phyloP scores from a whole-genome alignment of 2,888 invertebrate genomes.

The Flabesymbios commensalis region DNA sequence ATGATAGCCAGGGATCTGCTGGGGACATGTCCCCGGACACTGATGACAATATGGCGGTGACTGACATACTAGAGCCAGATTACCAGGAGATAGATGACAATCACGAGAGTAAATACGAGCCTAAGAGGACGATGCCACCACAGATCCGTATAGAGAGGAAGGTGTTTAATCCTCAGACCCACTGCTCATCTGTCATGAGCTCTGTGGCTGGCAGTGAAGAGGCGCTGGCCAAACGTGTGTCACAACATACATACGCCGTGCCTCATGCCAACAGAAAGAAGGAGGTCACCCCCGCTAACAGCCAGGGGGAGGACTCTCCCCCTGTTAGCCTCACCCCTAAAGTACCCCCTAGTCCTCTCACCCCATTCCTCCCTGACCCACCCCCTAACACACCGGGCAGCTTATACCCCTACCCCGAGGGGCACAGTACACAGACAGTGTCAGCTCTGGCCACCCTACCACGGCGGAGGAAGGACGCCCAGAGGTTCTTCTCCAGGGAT shows the following conservation, averaged over 20 bases:
- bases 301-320: conserved; percentile 57
- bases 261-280: background rate
- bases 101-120: conserved; percentile 53
- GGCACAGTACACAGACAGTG: conserved; percentile 39
- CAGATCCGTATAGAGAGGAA: conserved; percentile 56
- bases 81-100: conserved; percentile 54
- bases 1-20: background rate
- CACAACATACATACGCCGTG: background rate
- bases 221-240: conserved; percentile 25
- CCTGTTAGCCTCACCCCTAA: conserved; percentile 58
- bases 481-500: conserved; percentile 6
- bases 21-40: background rate
- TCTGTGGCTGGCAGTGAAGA: conserved; percentile 52
- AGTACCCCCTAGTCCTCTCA: conserved; percentile 46
- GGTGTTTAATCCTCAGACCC: conserved; percentile 36
- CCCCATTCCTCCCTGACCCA: conserved; percentile 40
- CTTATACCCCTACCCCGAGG: conserved; percentile 27
- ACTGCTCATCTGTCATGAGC: conserved; percentile 48
- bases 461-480: conserved; percentile 34
- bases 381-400: conserved; percentile 42
- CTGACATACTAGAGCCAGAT: conserved; percentile 19
- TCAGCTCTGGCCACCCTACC: conserved; percentile 52
- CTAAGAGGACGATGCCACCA: conserved; percentile 33
- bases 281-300: background rate
- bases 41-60: conserved; percentile 10